Evolutionary conservation across 2,888 invertebrate species (phyloP), one percentile per base, ranked within the genome.

Genomic region (Corbicula japonica): DNA sequence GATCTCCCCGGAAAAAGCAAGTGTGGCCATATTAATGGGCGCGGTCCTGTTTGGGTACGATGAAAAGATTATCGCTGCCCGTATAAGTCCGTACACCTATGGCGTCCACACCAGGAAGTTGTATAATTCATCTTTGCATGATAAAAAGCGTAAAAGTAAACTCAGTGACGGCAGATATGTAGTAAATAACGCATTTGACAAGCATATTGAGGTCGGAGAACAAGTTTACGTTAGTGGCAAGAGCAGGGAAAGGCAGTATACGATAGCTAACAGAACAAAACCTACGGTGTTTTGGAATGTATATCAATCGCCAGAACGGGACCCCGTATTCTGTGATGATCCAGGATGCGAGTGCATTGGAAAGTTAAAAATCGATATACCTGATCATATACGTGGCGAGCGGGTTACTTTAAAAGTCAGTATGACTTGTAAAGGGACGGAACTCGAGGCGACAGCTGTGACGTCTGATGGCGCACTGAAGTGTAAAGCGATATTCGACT

Each of bases 81-180:
- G 82, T 62, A 54, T 85, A 15, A 70, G 76, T 21, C 82, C 78
- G 32, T 80, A 58, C 30, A 76, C 85, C 10, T 85, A 85, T 54
- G 85, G 85, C 4, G 61, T 85, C 10, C 66, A 76, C 48, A 83
- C 80, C 46, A 32, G 83, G 26, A 41, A 38, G 12, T 1, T 21
- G 2, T 82, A 44, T 62, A 48, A 79, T 48, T 61, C 50, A 54
- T 18, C 50, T 2, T 61, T 30, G 28, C 71, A 82, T 35, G 38
- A 56, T 5, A 58, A 62, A 58, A 30, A 61, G 15, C 28, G 61
- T 2, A 41, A 23, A 30, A 44, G 28, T 18, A 18, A 38, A 12
- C 41, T 18, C n/a, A 44, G 30, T 18, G n/a, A n/a, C n/a, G 83
- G 68, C 3, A 79, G 61, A 62, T 18, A 60, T 6, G 56, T 68